Conservation (phyloP, 1,140 invertebrate genomes). For the Atta texana region DNA sequence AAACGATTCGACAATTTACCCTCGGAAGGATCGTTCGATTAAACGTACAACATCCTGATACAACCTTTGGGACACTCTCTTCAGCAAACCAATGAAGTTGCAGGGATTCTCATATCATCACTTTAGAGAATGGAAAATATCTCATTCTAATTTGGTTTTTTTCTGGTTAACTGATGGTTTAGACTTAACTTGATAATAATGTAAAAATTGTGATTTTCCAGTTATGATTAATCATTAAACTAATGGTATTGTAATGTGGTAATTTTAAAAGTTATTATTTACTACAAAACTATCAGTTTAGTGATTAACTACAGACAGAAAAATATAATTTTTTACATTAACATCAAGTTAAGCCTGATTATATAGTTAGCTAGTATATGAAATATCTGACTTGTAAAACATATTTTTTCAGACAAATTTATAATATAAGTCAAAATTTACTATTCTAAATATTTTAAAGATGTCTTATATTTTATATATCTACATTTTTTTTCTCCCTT, state of each 20-base stretch:
- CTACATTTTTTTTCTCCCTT: not conserved
- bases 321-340: too few species aligned
- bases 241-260: too few species aligned
- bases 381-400: too few species aligned
- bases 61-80: slow-evolving; percentile 75
- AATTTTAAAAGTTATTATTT: too few species aligned
- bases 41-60: slow-evolving; percentile 75
- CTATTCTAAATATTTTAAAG: not conserved
- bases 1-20: slow-evolving; percentile 72
- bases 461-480: not conserved
- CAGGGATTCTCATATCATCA: slow-evolving; percentile 74
- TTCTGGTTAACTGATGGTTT: too few species aligned
- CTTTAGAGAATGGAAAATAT: not conserved
- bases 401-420: not conserved
- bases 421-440: not conserved
- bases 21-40: slow-evolving; percentile 78
- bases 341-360: too few species aligned
- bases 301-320: too few species aligned
- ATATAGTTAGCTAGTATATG: too few species aligned
- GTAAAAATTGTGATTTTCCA: too few species aligned
- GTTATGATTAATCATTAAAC: too few species aligned
- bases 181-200: too few species aligned
- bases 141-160: not conserved
- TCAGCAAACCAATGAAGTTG: slow-evolving; percentile 59
- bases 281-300: too few species aligned